Conservation (phyloP, 1,140 invertebrate genomes). For the Piezodorus guildinii region DNA sequence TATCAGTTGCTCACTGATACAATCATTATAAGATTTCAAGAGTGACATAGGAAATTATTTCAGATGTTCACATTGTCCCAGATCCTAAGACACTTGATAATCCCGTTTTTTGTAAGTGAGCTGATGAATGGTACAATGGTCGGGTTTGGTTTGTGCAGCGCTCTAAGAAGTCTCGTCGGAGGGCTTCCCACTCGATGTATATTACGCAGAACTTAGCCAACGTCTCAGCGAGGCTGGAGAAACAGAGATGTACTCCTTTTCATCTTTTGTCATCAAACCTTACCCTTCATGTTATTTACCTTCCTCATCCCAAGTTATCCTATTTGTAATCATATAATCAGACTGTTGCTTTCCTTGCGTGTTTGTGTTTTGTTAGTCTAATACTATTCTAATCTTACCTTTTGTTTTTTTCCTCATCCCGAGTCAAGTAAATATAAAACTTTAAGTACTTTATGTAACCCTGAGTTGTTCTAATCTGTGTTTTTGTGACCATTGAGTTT, state of each 20-base stretch:
- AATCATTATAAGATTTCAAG: neutral
- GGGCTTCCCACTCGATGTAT: conserved; percentile 20
- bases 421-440: too few species aligned
- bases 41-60: conserved; percentile 12
- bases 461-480: too few species aligned
- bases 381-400: too few species aligned
- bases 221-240: conserved; percentile 9
- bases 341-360: too few species aligned
- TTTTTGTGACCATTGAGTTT: too few species aligned
- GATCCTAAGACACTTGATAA: conserved; percentile 12
- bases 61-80: conserved; percentile 13
- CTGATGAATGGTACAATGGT: conserved; percentile 17
- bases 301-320: too few species aligned
- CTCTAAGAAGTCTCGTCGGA: conserved; percentile 19
- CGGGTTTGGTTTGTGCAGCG: conserved; percentile 20
- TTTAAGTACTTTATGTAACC: too few species aligned
- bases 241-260: conserved; percentile 10
- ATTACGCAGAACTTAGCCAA: conserved; percentile 25
- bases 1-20: too few species aligned
- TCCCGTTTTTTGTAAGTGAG: conserved; percentile 6
- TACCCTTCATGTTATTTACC: neutral
- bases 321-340: too few species aligned
- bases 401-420: too few species aligned
- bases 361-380: too few species aligned
- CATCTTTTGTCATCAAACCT: too few species aligned